These are phyloP conservation scores for Drosophila tropicalis DNA, from an alignment of 1,140 invertebrate species.

Conservation along the genomic window DNA sequence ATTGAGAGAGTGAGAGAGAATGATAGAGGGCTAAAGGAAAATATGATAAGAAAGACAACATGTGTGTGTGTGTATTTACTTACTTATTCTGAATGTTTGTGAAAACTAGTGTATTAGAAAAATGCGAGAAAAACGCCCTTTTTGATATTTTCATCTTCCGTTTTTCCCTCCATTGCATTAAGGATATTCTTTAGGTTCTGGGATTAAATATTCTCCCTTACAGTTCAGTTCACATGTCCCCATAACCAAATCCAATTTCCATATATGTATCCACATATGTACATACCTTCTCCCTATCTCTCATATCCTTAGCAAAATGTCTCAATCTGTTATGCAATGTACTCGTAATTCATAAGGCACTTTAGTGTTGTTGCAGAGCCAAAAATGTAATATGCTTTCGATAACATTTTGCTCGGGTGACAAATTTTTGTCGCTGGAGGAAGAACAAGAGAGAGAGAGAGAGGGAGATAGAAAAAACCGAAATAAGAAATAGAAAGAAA, in stretches of 20 bases:
- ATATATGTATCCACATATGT: neutral
- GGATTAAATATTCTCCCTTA: conserved; percentile 43
- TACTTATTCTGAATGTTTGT: conserved; percentile 13
- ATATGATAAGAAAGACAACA: conserved; percentile 4
- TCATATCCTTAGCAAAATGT: neutral
- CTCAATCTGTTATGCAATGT: conserved; percentile 35
- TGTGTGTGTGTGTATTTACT: conserved; percentile 1
- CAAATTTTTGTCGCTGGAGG: conserved; percentile 71
- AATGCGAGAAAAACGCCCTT: neutral
- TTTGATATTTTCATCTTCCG: neutral
- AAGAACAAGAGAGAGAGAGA: conserved; percentile 14
- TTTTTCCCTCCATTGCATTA: neutral
- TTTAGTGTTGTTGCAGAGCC: conserved; percentile 35
- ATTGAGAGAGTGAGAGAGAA: conserved; percentile 31
- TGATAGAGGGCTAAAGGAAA: neutral
- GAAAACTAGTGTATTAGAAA: neutral
- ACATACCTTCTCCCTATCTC: neutral
- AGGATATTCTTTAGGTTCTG: conserved; percentile 14
- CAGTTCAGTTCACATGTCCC: conserved; percentile 10
- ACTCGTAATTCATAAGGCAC: conserved; percentile 59
- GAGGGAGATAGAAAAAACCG: conserved; percentile 19
- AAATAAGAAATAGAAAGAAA: conserved; percentile 33
- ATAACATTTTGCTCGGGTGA: conserved; percentile 75
- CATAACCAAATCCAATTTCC: conserved; percentile 36
- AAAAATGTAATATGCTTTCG: conserved; percentile 71